Percentiles rank a stretch among this genome's conserved stretches.
These are phyloP conservation scores for Cremastinae sp. DNA, from an alignment of 2,888 invertebrate species.

Conservation along the genomic window DNA sequence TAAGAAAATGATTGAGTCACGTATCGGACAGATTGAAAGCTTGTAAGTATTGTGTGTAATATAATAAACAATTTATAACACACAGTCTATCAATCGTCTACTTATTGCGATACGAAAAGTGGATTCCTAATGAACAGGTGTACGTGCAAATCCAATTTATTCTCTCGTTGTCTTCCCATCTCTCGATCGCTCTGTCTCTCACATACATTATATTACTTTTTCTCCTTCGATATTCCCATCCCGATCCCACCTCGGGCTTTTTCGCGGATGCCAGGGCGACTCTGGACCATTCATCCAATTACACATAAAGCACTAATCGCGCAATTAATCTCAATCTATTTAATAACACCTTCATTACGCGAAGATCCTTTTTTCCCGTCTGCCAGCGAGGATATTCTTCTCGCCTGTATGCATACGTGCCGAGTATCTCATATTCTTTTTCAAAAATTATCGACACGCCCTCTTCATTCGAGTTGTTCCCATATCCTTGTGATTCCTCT, in stretches of 20 bases:
- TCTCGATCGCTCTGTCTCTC: slow-evolving; percentile 10
- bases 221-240: not conserved
- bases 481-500: slow-evolving; percentile 3
- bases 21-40: not conserved
- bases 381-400: slow-evolving; percentile 32
- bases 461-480: slow-evolving; percentile 24
- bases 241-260: slow-evolving; percentile 10
- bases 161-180: slow-evolving; percentile 32
- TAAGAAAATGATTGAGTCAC: slow-evolving; percentile 29
- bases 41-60: not conserved
- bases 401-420: not conserved
- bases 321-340: slow-evolving; percentile 79
- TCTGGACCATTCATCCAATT: slow-evolving; percentile 75
- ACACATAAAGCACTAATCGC: slow-evolving; percentile 78
- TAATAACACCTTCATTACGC: slow-evolving; percentile 78
- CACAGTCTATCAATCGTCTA: slow-evolving; percentile 50
- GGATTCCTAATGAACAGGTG: slow-evolving; percentile 62
- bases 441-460: slow-evolving; percentile 61
- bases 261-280: slow-evolving; percentile 56
- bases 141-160: slow-evolving; percentile 64
- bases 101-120: slow-evolving; percentile 55
- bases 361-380: slow-evolving; percentile 10
- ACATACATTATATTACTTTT: too few relatives aligned
- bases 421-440: slow-evolving; percentile 50
- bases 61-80: slow-evolving; percentile 1